Evolutionary conservation across 2,113 vertebrate species (phyloP).

Genomic region (Thalassarche chlororhynchos): DNA sequence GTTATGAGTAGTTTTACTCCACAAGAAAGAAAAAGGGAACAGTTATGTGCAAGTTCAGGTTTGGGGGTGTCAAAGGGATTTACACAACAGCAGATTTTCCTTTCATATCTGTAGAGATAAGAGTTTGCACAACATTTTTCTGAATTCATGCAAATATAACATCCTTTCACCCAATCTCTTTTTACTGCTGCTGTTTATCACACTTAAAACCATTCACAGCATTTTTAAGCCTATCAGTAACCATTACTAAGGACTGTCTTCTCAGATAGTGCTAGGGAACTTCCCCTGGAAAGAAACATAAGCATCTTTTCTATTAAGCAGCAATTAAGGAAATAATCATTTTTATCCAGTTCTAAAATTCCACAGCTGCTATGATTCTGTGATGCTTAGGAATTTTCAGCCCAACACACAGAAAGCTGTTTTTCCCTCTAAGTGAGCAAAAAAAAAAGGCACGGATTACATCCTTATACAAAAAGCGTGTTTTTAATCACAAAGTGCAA

Average conservation of each 20-base stretch:
- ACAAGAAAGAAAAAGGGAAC: neutral
- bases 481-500: neutral
- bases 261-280: neutral
- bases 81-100: neutral
- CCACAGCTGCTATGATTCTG: neutral
- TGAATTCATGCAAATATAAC: neutral
- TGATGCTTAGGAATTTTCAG: neutral
- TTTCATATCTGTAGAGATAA: neutral
- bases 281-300: neutral
- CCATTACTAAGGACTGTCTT: neutral
- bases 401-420: neutral
- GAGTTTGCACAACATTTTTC: neutral
- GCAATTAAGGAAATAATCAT: neutral
- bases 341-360: neutral
- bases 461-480: neutral
- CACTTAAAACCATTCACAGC: neutral
- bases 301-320: neutral
- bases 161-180: neutral
- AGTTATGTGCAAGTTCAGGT: neutral
- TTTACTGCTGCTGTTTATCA: neutral
- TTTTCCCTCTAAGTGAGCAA: neutral
- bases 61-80: neutral
- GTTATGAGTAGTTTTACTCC: neutral
- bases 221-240: neutral
- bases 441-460: neutral